Evolutionary conservation across 2,888 invertebrate species (phyloP).

Genomic region (Caenorhabditis drosophilae): DNA sequence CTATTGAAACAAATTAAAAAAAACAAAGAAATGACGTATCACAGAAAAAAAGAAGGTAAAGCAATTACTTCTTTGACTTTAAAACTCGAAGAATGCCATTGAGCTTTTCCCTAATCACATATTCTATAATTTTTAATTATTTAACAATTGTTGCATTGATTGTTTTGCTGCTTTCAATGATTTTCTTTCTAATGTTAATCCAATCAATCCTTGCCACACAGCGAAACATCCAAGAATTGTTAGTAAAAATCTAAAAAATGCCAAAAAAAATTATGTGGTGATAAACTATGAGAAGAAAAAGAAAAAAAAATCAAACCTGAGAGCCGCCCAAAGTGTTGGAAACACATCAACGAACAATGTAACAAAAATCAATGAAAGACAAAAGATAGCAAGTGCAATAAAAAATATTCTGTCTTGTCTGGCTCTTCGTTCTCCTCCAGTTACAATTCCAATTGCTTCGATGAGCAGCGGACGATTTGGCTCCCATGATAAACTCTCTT

Average conservation of each 20-base stretch:
- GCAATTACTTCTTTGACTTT: background rate
- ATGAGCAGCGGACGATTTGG: constrained; percentile 49
- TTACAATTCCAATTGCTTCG: constrained; percentile 56
- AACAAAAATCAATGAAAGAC: constrained; percentile 33
- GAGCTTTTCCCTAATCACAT: too few relatives aligned
- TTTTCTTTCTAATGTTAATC: constrained; percentile 66
- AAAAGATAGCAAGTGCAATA: constrained; percentile 17
- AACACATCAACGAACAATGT: constrained; percentile 42
- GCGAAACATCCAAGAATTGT: constrained; percentile 64
- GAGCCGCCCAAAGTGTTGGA: constrained; percentile 34
- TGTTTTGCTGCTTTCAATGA: constrained; percentile 67
- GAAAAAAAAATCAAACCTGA: constrained; percentile 17
- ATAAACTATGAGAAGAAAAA: background rate
- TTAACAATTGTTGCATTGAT: constrained; percentile 53
- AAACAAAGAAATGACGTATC: constrained; percentile 1
- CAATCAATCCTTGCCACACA: constrained; percentile 66
- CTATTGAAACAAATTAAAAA: background rate
- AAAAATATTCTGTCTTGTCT: constrained; percentile 51
- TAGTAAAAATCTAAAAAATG: constrained; percentile 51
- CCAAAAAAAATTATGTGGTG: background rate
- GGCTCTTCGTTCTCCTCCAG: constrained; percentile 63
- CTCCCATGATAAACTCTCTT: constrained; percentile 44
- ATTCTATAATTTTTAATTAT: constrained; percentile 23
- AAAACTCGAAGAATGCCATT: too few relatives aligned
- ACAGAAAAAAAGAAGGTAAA: background rate